Evolutionary conservation across 1,140 invertebrate species (phyloP), one percentile per base, ranked within the genome.

Genomic region (Onthophagus taurus): DNA sequence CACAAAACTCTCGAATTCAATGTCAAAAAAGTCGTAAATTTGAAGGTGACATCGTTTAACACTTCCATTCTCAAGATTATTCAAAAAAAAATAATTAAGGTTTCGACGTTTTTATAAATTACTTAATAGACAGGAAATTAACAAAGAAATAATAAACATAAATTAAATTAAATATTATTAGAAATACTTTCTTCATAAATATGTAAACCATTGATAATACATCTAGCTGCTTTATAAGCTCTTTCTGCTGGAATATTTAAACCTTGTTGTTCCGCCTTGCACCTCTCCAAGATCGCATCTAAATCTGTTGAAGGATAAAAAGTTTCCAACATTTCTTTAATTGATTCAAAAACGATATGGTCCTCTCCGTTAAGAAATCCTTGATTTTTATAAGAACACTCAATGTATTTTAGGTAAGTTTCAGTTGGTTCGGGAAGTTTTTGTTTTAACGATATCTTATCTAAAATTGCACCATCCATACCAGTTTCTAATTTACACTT

Each of bases 351-450:
- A 11, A 21, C 11, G 17, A 37, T 9, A 3, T 12, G 24, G 12
- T 21, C 35, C 8, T 21, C 7, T 1, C 24, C 35, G 24, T 37
- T 21, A n/a, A 37, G 13, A 13, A 21, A 37, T 21, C 24, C 14
- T 37, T 37, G 35, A 4, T 37, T 19, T n/a, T 37, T 37, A 17
- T 37, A 37, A 8, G 24, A 13, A 23, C 35, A 37, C n/a, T 37
- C 35, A 18, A 37, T n/a, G 13, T 13, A 37, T 3, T 20, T 37
- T 9, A 37, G 13, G 6, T 37, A 37, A 7, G 20, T 37, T 37
- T 20, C 4, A 21, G 5, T n/a, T 7, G 20, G 8, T 2, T 21
- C 17, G 4, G 35, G 35, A 11, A 37, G 20, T 5, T 21, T 20
- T 23, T 16, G 19, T 2, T 12, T 23, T n/a, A 20, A 6, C 11